Base-by-base conservation (phyloP, 2,888 invertebrate species). In the Hyppa rectilinea region DNA sequence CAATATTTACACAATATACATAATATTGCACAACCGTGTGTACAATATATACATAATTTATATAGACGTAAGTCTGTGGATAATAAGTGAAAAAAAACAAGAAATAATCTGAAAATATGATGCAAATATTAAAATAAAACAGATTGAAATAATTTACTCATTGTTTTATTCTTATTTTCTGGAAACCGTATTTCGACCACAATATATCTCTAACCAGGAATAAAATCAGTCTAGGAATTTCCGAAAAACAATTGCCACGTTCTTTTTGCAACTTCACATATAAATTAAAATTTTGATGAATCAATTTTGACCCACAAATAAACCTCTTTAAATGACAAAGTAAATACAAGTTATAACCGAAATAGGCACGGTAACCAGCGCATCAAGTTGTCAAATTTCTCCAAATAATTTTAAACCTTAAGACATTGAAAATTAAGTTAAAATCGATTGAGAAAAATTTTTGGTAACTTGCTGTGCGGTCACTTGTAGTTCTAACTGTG, bases 61-160 rank as follows among this genome's bases (percentile, higher is more conserved):
- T 78, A 77, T 87, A 84, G 60, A 71, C 79, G 50, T 93, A 93
- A 91, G 87, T 91, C 89, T 94, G 92, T 93, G 90, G 91, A 92
- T 90, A 91, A 87, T 83, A 74, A 74, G 80, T 85, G 85, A 69
- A 85, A 87, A n/a, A 87, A 85, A 81, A 75, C 62, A 89, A 87
- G 20, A 67, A 85, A 63, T 81, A 82, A 86, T 84, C 79, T 84
- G 82, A 87, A 85, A 84, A 86, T 83, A 83, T 80, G 76, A 87
- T 86, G 80, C 81, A 86, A 90, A 90, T 89, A 88, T 86, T 88
- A 85, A 86, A 87, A 87, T 85, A 87, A 83, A 87, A 80, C 82
- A 84, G 78, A 84, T 86, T 81, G 53, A 62, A 73, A 70, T 75
- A 10, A 73, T 66, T n/a, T 59, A 66, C 71, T 66, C 6, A 75